Base-by-base conservation (phyloP, 2,888 invertebrate species). In the Cyclophora punctaria region DNA sequence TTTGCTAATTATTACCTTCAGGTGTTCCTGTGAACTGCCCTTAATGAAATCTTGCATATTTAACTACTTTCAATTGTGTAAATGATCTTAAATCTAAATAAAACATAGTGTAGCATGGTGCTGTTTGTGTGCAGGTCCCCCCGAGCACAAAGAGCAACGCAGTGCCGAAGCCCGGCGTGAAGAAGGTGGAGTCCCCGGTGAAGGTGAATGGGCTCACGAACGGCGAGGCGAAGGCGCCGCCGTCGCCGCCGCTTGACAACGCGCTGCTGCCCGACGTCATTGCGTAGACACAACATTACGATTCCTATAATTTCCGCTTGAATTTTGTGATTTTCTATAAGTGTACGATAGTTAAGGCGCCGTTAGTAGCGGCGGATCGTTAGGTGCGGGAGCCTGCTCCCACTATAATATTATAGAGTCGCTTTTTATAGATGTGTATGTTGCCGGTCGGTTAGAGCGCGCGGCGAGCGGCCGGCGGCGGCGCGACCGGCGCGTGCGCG, bases 291-390 rank as follows among this genome's bases (percentile, higher is more conserved):
- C 56, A 3, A 50, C 53, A 67, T 65, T 63, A 64, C 71, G 77
- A 83, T 85, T 84, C 84, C 84, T 85, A 84, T 83, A 80, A 82
- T 85, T 87, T 86, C 84, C 81, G 86, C 87, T 87, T 88, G 81
- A 83, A 86, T 85, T 87, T 86, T 86, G 86, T 87, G 86, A 87
- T 87, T 85, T 84, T 83, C 80, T 82, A 77, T 86, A 86, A 85
- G 85, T 86, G 87, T 87, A 85, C 76, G 69, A 84, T 84, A 84
- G 83, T 76, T 78, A 74, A 79, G 79, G 77, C 70, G 82, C 68
- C 79, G 76, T 71, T 67, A 64, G 69, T 63, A 61, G 77, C 77
- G 82, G 67, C 76, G 74, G 75, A 73, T 75, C 78, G 84, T 83
- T 82, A 83, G 85, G 87, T 82, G 86, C 85, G 86, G 86, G 83